Evolutionary conservation across 2,113 vertebrate species (phyloP).

Genomic region (Raja brachyura): DNA sequence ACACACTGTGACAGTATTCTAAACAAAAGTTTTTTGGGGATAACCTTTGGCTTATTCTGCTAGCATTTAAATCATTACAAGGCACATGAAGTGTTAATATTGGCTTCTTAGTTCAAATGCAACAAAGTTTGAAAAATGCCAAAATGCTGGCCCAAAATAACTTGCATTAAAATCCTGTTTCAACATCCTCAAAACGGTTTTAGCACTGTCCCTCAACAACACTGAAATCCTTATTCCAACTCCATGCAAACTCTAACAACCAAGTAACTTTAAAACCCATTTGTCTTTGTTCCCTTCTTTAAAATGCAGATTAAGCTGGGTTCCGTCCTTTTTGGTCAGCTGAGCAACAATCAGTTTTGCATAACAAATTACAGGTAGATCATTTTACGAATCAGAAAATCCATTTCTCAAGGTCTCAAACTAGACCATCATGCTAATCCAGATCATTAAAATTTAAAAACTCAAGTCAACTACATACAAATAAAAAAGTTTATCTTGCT

Average conservation of each 20-base stretch:
- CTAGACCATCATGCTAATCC: background rate
- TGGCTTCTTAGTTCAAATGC: background rate
- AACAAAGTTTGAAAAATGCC: background rate
- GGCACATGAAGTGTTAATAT: background rate
- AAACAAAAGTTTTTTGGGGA: background rate
- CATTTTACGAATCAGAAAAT: background rate
- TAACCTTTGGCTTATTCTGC: background rate
- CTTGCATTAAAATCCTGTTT: background rate
- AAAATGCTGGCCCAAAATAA: background rate
- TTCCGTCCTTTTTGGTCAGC: background rate
- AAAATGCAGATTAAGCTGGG: background rate
- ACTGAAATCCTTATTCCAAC: background rate
- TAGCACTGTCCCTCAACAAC: background rate
- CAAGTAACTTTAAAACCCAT: background rate
- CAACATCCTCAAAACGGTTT: background rate
- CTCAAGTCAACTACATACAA: background rate
- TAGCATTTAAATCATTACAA: constrained; percentile 15
- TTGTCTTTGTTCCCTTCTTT: background rate
- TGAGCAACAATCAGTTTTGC: background rate
- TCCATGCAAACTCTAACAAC: background rate
- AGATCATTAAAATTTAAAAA: background rate
- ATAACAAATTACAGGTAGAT: background rate
- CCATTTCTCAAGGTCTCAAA: background rate
- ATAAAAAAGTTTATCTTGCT: background rate
- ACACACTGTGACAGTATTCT: background rate